Conservation (phyloP, 2,113 vertebrate genomes). For the Polypterus bichir region DNA sequence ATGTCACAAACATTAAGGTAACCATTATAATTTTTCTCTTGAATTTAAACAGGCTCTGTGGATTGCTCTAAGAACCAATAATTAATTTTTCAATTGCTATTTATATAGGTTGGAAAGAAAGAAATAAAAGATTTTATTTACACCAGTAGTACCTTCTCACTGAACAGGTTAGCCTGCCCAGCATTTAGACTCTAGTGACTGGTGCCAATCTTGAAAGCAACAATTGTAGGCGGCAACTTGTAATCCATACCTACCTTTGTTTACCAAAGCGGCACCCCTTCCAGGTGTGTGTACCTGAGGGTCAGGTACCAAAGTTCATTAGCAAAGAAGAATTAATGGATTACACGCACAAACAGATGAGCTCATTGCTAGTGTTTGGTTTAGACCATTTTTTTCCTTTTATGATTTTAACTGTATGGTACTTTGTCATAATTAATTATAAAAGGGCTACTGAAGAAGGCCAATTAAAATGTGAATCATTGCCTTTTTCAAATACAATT, state of each 20-base stretch:
- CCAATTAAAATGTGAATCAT: slow-evolving; percentile 28
- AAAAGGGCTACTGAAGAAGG: slow-evolving; percentile 1
- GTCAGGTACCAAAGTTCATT: slow-evolving; percentile 13
- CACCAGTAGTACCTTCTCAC: slow-evolving; percentile 14
- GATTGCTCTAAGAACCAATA: too few relatives aligned
- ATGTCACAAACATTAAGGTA: too few relatives aligned
- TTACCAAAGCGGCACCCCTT: slow-evolving; percentile 10
- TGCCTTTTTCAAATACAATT: too few relatives aligned
- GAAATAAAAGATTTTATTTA: too few relatives aligned
- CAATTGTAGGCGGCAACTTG: slow-evolving; percentile 13
- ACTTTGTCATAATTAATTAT: slow-evolving; percentile 22
- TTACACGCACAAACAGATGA: slow-evolving; percentile 18
- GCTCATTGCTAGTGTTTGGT: slow-evolving; percentile 25
- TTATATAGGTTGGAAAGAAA: too few relatives aligned
- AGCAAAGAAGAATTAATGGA: slow-evolving; percentile 16
- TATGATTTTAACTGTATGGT: slow-evolving; percentile 28
- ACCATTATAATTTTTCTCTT: too few relatives aligned
- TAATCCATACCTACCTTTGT: slow-evolving; percentile 15
- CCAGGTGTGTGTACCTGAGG: slow-evolving; percentile 11
- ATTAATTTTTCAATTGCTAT: too few relatives aligned
- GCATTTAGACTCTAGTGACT: slow-evolving; percentile 17
- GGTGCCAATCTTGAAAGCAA: slow-evolving; percentile 14
- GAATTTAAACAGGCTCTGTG: too few relatives aligned
- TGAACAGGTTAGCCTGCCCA: slow-evolving; percentile 23
- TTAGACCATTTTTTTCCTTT: slow-evolving; percentile 21